phyloP scores from a whole-genome alignment of 2,888 invertebrate species.

The Pseudanteris insignis region DNA sequence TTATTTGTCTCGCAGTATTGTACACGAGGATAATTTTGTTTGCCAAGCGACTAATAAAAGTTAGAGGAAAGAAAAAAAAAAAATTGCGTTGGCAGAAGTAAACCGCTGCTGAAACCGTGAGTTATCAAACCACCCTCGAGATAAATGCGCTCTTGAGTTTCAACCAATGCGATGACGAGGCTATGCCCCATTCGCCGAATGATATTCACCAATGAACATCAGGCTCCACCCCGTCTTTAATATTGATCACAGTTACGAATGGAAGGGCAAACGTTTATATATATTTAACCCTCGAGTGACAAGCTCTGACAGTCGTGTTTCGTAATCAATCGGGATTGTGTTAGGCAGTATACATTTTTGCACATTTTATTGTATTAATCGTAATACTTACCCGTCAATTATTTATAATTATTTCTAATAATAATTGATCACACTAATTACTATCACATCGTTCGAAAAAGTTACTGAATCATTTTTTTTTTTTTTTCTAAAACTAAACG shows the following conservation, averaged over 20 bases:
- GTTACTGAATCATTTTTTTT: slow-evolving; percentile 1
- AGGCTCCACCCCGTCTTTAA: slow-evolving; percentile 60
- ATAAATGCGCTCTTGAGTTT: slow-evolving; percentile 53
- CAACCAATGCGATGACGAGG: slow-evolving; percentile 36
- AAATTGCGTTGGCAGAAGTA: too few species aligned
- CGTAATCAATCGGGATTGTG: slow-evolving; percentile 6
- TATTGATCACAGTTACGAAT: slow-evolving; percentile 57
- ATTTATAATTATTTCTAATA: too few species aligned
- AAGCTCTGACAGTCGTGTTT: slow-evolving; percentile 28
- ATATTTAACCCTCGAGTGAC: slow-evolving; percentile 52
- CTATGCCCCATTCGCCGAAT: slow-evolving; percentile 49
- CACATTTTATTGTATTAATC: too few species aligned
- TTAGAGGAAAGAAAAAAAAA: too few species aligned
- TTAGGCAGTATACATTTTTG: too few species aligned
- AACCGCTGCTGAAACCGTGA: slow-evolving; percentile 41
- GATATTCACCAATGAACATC: slow-evolving; percentile 50
- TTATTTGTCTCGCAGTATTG: too few species aligned
- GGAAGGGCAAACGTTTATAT: slow-evolving; percentile 50
- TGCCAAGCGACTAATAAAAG: too few species aligned
- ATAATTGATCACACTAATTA: background rate
- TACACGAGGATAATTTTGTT: too few species aligned
- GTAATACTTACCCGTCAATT: too few species aligned
- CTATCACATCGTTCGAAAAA: background rate
- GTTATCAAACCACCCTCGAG: slow-evolving; percentile 31
- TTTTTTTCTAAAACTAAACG: too few species aligned